Base-by-base conservation (phyloP, 2,113 vertebrate genomes). In the Thinocorus orbignyianus region DNA sequence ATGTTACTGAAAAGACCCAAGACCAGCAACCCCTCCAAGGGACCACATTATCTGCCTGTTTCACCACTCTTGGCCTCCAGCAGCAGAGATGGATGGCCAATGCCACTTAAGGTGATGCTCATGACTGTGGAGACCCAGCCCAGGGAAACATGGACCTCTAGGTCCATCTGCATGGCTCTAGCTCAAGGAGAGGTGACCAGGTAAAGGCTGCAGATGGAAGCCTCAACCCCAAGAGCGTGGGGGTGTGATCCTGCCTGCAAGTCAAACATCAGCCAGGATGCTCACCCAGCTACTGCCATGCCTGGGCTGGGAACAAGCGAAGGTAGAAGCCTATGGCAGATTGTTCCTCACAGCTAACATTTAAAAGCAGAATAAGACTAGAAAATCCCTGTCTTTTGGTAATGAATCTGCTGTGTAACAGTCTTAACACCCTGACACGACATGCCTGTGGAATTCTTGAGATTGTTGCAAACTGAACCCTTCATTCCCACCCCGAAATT, bases 401-500 rank as follows among this genome's bases (percentile, higher is more conserved):
- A 81, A 74, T 6, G 64, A 91, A 68, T 86, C 55, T 46, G 23
- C 30, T 1, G 3, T 42, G 48, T 55, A 89, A 72, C n/a, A 24
- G 4, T 39, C 42, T 88, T 91, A 88, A 91, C 72, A 81, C 41
- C 39, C 73, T 39, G 72, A 24, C 42, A 73, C 0, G 0, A 68
- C 62, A 87, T 0, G 41, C 76, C 69, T 71, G 77, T 51, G 61
- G 69, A 87, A 92, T 95, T 92, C 89, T 84, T 79, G 61, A 70
- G 61, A 81, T 57, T 78, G 52, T 31, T 92, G 89, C 61, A 74
- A 89, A 83, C 42, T 10, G 42, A 93, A 48, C 55, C 61, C 24
- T 84, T 62, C 44, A 51, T 78, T 92, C 73, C 73, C 73, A 88
- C 81, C 71, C 90, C 74, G 46, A 94, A 78, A 88, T 88, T 92